phyloP scores from a whole-genome alignment of 2,888 invertebrate species.

The Pachydiplax longipennis region DNA sequence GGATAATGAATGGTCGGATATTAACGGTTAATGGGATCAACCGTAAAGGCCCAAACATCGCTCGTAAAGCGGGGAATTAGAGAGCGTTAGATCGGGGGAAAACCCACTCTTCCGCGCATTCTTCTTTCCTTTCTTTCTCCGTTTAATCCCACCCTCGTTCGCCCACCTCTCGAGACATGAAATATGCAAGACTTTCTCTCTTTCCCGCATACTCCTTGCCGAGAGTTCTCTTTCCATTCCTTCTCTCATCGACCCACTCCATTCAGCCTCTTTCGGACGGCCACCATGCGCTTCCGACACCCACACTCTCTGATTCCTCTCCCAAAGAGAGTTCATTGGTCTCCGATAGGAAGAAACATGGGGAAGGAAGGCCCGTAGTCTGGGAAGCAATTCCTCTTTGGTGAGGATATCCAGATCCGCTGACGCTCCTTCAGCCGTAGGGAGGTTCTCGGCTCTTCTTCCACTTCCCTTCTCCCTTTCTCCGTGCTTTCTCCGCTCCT shows the following conservation, averaged over 20 bases:
- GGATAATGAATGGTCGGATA: too few species aligned
- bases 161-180: constrained; percentile 13
- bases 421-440: too few species aligned
- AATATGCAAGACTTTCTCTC: constrained; percentile 18
- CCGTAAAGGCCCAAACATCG: too few species aligned
- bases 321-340: neutral
- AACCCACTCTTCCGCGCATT: too few species aligned
- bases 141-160: neutral
- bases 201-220: neutral
- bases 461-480: neutral
- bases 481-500: neutral
- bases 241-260: neutral
- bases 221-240: neutral
- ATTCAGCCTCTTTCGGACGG: neutral
- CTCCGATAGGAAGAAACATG: neutral
- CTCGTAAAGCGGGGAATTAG: too few species aligned
- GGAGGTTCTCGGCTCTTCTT: too few species aligned
- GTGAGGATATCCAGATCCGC: neutral
- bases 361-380: neutral
- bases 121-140: neutral
- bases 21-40: too few species aligned
- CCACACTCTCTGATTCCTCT: neutral
- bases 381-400: neutral
- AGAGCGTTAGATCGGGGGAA: too few species aligned
- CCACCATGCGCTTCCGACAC: neutral